Percentiles rank a stretch among this genome's conserved stretches.
Conservation (phyloP, 2,888 invertebrate species). For the Dexiosoma caninum region DNA sequence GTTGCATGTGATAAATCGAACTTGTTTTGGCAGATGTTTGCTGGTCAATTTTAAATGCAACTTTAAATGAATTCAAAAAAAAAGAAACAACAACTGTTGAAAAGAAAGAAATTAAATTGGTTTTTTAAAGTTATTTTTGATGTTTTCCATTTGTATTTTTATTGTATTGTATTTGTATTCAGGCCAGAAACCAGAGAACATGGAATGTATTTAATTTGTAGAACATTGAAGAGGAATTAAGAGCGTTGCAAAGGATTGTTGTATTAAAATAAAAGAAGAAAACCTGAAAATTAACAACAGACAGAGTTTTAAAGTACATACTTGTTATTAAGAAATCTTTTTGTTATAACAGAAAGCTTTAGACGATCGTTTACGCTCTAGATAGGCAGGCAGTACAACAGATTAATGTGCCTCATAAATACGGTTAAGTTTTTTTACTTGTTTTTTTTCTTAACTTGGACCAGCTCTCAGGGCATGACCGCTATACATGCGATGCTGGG, state of each 20-base stretch:
- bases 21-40: slow-evolving; percentile 64
- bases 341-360: too few species aligned
- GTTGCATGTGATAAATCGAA: slow-evolving; percentile 55
- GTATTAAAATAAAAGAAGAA: not conserved
- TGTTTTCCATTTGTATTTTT: not conserved
- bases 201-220: slow-evolving; percentile 30
- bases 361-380: too few species aligned
- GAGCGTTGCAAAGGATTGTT: not conserved
- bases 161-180: not conserved
- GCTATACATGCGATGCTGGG: too few species aligned
- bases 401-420: too few species aligned
- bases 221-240: not conserved
- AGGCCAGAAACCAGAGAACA: not conserved
- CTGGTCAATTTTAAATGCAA: slow-evolving; percentile 32
- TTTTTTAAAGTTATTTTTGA: slow-evolving; percentile 51
- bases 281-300: too few species aligned
- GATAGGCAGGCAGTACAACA: too few species aligned
- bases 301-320: too few species aligned
- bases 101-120: slow-evolving; percentile 50
- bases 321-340: too few species aligned
- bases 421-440: too few species aligned
- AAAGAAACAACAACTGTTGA: not conserved
- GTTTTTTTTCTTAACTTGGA: too few species aligned
- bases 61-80: not conserved
- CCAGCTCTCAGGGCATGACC: too few species aligned